These are phyloP conservation scores for Thymelicus lineola DNA, from an alignment of 2,888 invertebrate species.

Conservation along the genomic window DNA sequence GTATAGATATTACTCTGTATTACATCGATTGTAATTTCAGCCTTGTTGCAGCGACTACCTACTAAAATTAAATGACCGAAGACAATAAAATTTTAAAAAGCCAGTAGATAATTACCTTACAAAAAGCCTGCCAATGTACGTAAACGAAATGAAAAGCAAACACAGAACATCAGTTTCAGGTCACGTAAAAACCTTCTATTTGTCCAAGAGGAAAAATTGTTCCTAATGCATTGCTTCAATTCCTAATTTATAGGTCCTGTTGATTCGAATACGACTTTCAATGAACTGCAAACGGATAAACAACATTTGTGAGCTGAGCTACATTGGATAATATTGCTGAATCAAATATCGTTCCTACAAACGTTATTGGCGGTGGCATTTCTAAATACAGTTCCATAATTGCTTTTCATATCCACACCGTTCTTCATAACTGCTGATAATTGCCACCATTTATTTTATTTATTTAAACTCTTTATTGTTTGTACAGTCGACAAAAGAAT, in stretches of 20 bases:
- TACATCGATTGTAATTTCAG: too few species aligned
- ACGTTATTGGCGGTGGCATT: not conserved
- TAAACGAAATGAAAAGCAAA: constrained; percentile 25
- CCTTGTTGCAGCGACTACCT: too few species aligned
- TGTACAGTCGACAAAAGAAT: too few species aligned
- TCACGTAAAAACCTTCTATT: not conserved
- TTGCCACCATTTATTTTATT: too few species aligned
- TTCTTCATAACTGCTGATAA: too few species aligned
- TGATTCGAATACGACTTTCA: not conserved
- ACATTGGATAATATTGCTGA: not conserved
- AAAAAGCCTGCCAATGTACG: not conserved
- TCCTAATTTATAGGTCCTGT: not conserved
- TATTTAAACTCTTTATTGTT: too few species aligned
- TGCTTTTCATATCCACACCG: too few species aligned
- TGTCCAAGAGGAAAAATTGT: too few species aligned
- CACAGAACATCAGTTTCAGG: constrained; percentile 7
- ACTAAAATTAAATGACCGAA: too few species aligned
- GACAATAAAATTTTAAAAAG: too few species aligned
- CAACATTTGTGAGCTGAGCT: not conserved
- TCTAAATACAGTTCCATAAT: not conserved
- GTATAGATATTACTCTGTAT: too few species aligned
- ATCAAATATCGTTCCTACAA: not conserved
- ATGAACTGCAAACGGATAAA: not conserved
- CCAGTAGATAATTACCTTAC: constrained; percentile 1
- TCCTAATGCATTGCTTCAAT: not conserved